Base-by-base conservation (phyloP, 1,140 invertebrate genomes). In the Platorchestia sp. region DNA sequence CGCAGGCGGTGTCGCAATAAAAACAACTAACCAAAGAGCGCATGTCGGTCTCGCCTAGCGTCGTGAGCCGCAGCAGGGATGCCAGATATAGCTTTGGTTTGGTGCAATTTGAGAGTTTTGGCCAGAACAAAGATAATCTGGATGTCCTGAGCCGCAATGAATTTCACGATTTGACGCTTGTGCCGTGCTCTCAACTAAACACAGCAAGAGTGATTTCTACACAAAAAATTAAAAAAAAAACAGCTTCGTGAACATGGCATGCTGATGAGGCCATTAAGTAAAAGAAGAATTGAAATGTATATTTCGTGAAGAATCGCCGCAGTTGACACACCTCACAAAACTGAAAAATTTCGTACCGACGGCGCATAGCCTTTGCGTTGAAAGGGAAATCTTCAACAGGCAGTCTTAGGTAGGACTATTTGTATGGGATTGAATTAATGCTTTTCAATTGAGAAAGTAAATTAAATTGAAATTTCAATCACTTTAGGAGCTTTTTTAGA, bases 381-480 rank as follows among this genome's bases (percentile, higher is more conserved):
- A 89, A 42, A 41, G 87, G 87, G 87, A 89, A 43, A 89, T 42
- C 87, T 89, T 89, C 22, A 89, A 89, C 87, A 89, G 87, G 43
- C 87, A 89, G 87, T 89, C 87, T 89, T 89, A 41, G 87, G 42
- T 41, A 89, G 87, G 87, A 41, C 42, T 44, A 89, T 89, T 42
- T 42, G 41, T 89, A 43, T 42, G 3, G 59, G 59, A 36, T 75
- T 75, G 59, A 75, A 75, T 75, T 75, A 75, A 36, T 75, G 36
- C 27, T 75, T 22, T 27, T 27, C 27, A 75, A 10, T 10, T 19
- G 36, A 27, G 3, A 75, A 75, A 75, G 1, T 75, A 75, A 22
- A 36, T 75, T 22, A 75, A 19, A 75, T 10, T 22, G 27, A 75
- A 75, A 75, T 22, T 75, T 36, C 3, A 36, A 75, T 3, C 36